Base-by-base conservation (phyloP, 2,797 vertebrate genomes). In the Philypnodon macrostomus region DNA sequence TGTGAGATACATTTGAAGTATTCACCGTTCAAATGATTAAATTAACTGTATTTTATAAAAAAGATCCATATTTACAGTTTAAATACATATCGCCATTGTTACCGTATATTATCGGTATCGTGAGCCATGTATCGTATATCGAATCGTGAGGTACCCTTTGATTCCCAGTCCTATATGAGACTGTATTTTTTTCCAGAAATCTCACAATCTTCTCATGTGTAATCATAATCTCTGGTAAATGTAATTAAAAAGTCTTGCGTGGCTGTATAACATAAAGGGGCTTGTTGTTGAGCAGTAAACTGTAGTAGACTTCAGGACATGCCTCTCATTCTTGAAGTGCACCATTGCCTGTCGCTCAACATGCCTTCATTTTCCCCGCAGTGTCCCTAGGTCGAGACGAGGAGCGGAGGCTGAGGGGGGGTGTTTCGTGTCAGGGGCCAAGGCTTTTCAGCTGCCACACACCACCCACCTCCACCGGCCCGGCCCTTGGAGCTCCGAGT, bases 251-350 rank as follows among this genome's bases (percentile, higher is more conserved):
- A 10, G 31, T 13, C 7, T 2, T 39, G 29, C 15, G 14, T 18
- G 23, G 16, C 41, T 8, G 41, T 8, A 12, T 15, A 21, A n/a
- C n/a, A 14, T 19, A 58, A 53, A 51, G 33, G 58, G 23, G 23
- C 31, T 72, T 60, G 44, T 56, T 54, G 55, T 52, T 35, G 29
- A 44, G 40, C 36, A 35, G 34, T 66, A 47, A 70, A 54, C 44
- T 41, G 14, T 53, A 57, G 51, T 49, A 56, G 58, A 70, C 55
- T 63, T 63, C 62, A 79, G 75, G 75, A 85, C 83, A 75, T 86
- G 72, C 80, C 46, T 84, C 50, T 79, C 86, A 89, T 88, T 89
- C 85, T 84, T 86, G 66, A 54, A 78, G 67, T 42, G 63, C 68
- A 64, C 49, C 47, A 33, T 51, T 70, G 70, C 71, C 63, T 73